Evolutionary conservation across 2,888 invertebrate genomes (phyloP), one percentile per base, ranked within the genome.

Genomic region (Meteorus colon): DNA sequence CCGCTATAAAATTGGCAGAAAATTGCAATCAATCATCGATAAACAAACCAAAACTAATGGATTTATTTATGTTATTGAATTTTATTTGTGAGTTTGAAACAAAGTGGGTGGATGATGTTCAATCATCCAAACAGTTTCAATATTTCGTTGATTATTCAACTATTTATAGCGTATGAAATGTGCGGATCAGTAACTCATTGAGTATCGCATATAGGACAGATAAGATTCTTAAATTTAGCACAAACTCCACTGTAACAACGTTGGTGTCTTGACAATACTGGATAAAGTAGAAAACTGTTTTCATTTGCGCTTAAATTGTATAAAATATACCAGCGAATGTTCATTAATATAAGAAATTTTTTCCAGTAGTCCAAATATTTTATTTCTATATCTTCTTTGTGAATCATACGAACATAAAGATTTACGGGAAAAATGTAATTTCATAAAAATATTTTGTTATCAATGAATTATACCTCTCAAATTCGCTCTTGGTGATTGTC

Each of bases 1-100:
- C 6, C 41, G 31, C 45, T 48, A 48, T 4, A 19, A 24, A 24
- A n/a, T 51, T 27, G 37, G n/a, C 59, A 14, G 27, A 16, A 60
- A 68, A 65, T 66, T 24, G 34, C 45, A 59, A 48, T 74, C 29
- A 6, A 74, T 34, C 29, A 41, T 19, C 2, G 14, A 16, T 37
- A 24, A 66, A 66, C 14, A 55, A 8, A 48, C 51, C 8, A 1
- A 10, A 34, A 24, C 37, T 29, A 45, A 24, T 51, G n/a, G 29
- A 63, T 63, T 14, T 60, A 34, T 27, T 63, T 73, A 12, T 19
- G 45, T 71, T 14, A 14, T 59, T 37, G 41, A 29, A 29, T 62
- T 62, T 27, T 62, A 29, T 62, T 62, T 62, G 4, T 27, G 27
- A 62, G 4, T 27, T 48, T 48, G n/a, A 16, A 48, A 48, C 48